Evolutionary conservation across 2,888 invertebrate genomes (phyloP), one percentile per base, ranked within the genome.

Genomic region (Caenorhabditis drosophilae): DNA sequence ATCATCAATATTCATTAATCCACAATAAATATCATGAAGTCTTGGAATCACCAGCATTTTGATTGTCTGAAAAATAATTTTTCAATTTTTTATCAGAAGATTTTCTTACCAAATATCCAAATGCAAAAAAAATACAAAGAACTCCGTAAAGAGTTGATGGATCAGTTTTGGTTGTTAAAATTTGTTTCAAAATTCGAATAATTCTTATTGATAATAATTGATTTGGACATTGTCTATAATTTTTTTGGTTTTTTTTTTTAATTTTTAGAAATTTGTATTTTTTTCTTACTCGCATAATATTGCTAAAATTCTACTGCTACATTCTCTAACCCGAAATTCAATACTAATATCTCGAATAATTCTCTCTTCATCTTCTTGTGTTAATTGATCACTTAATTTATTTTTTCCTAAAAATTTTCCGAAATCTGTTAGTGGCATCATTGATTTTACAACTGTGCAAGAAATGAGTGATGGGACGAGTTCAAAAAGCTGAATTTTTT

Each of bases 1-100:
- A 18, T 40, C 40, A 40, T 22, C 18, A 40, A 20, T 20, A 9
- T 22, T 23, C 22, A 42, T 20, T 2, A 42, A 25, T 42, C 41
- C 25, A 31, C 66, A 66, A 38, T 45, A 60, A 20, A 66, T 59
- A 23, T 66, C 66, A 27, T 66, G 66, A 26, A 66, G 26, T 36
- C 31, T 42, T n/a, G 66, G 66, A 6, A 66, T 51, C 1, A 66
- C 40, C 1, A 60, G 41, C 1, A 26, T 45, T 44, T 53, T 44
- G 20, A 66, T 50, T 4, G 66, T 60, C 60, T 66, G 49, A 41
- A 57, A 35, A 47, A 27, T 46, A 20, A 18, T 27, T 6, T 26
- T 20, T 6, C 16, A 3, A 38, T 27, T 4, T 31, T 12, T 9
- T 9, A 31, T 20, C 22, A 9, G 20, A 18, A 3, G 9, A 6